Percentiles rank a stretch among this genome's conserved stretches.
These are phyloP conservation scores for Bostrychus sinensis DNA, from an alignment of 2,113 vertebrate species.

Conservation along the genomic window DNA sequence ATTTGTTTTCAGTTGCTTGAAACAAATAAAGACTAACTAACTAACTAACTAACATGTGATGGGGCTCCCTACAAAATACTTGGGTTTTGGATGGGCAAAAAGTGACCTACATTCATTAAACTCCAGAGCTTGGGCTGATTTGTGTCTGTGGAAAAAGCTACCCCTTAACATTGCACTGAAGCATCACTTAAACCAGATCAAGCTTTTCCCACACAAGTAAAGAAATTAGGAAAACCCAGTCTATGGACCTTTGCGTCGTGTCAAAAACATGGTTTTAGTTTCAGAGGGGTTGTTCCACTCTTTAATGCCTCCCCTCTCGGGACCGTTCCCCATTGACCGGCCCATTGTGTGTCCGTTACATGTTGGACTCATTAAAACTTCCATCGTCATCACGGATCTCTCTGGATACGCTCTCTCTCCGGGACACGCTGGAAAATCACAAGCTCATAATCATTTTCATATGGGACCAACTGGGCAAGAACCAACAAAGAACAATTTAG, in stretches of 20 bases:
- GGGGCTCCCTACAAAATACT: too few relatives aligned
- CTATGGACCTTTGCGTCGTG: background rate
- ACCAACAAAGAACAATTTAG: background rate
- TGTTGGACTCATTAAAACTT: constrained; percentile 55
- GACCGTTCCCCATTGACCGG: constrained; percentile 16
- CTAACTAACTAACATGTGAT: too few relatives aligned
- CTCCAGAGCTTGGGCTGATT: background rate
- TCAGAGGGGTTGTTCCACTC: background rate
- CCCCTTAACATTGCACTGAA: background rate
- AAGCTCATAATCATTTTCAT: background rate
- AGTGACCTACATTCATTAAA: background rate
- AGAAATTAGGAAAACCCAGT: background rate
- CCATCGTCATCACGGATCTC: constrained; percentile 19
- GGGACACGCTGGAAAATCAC: constrained; percentile 29
- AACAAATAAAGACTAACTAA: too few relatives aligned
- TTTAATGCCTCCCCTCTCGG: constrained; percentile 2
- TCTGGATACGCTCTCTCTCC: constrained; percentile 23
- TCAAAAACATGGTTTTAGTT: background rate
- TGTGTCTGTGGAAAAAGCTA: background rate
- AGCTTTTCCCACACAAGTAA: background rate
- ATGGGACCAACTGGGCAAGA: constrained; percentile 9
- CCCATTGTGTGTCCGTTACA: background rate
- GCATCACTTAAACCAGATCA: constrained; percentile 6
- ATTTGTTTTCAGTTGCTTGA: too few relatives aligned
- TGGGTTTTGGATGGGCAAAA: background rate